These are phyloP conservation scores for Reticulitermes speratus DNA, from an alignment of 1,140 invertebrate genomes.

Conservation along the genomic window DNA sequence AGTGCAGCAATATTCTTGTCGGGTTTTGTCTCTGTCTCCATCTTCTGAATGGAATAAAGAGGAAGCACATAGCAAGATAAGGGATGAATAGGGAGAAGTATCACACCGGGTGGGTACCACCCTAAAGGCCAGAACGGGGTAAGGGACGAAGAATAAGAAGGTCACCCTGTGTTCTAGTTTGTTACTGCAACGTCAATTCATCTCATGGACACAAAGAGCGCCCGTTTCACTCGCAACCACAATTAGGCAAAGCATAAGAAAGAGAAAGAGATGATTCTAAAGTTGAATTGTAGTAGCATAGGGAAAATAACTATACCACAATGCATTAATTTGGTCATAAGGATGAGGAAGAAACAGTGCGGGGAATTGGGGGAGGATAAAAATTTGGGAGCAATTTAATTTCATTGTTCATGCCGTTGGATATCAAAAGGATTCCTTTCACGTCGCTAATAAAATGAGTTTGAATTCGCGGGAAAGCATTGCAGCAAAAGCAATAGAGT, in stretches of 20 bases:
- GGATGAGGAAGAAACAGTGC: background rate
- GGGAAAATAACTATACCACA: conserved; percentile 25
- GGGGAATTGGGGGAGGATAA: background rate
- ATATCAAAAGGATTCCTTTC: conserved; percentile 24
- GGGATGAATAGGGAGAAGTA: conserved; percentile 27
- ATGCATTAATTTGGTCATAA: conserved; percentile 29
- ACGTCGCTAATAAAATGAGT: conserved; percentile 23
- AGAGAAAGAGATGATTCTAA: background rate
- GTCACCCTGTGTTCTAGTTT: conserved; percentile 27
- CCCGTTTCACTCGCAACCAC: conserved; percentile 24
- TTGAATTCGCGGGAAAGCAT: background rate
- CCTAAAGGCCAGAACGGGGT: background rate
- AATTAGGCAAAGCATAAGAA: conserved; percentile 16
- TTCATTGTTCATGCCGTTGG: conserved; percentile 27
- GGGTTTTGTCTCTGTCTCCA: conserved; percentile 19
- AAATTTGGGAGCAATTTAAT: conserved; percentile 27
- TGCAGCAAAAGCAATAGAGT: background rate
- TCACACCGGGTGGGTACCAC: background rate
- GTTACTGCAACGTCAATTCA: conserved; percentile 23
- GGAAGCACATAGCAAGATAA: conserved; percentile 22
- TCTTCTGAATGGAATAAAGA: conserved; percentile 25
- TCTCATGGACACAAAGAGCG: conserved; percentile 20
- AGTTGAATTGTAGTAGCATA: conserved; percentile 4
- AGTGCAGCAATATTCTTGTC: background rate
- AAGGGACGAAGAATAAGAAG: background rate